A percentile compares a stretch with the other conserved stretches of the same genome.
Evolutionary conservation across 2,113 vertebrate species (phyloP).

Genomic region (Hippopotamus amphibius): DNA sequence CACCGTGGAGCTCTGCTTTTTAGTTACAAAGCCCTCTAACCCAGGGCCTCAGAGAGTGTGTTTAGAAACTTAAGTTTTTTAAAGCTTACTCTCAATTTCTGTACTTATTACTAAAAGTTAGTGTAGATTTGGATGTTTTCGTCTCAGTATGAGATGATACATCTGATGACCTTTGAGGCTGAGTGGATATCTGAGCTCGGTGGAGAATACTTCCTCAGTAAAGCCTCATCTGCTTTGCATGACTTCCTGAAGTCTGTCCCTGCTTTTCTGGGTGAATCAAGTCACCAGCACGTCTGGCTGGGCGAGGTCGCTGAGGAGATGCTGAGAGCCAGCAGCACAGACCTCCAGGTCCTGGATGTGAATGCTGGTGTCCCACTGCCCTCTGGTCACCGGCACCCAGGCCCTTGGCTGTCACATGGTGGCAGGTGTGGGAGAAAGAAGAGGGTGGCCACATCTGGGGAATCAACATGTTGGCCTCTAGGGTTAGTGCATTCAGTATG

Average conservation of each 20-base stretch:
- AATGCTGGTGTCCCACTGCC: neutral
- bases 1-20: fast-evolving
- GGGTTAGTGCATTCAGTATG: conserved; percentile 74
- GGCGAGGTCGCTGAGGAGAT: neutral
- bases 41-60: neutral
- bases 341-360: neutral
- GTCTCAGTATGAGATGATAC: neutral
- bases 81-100: neutral
- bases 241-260: neutral
- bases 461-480: neutral
- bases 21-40: neutral
- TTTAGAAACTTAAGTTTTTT: neutral
- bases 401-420: neutral
- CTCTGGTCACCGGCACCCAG: neutral
- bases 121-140: neutral
- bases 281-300: neutral
- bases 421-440: conserved; percentile 35
- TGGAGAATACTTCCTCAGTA: neutral
- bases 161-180: neutral
- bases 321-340: neutral
- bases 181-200: neutral
- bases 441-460: neutral
- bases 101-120: neutral
- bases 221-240: neutral
- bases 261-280: neutral